Evolutionary conservation across 2,797 vertebrate species (phyloP).

Genomic region (Gouania willdenowi): DNA sequence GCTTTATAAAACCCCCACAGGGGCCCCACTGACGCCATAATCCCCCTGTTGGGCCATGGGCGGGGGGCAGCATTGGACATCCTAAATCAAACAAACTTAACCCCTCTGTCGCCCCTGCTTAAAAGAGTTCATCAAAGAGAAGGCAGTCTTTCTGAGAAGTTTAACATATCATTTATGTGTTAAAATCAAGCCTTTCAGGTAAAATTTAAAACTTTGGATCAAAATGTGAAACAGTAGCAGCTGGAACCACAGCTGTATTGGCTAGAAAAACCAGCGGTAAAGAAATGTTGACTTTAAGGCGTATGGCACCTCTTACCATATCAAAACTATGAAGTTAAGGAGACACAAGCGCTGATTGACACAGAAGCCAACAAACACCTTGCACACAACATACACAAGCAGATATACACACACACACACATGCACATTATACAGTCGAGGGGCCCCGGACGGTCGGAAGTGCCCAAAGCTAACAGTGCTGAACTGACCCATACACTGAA

Average conservation of each 20-base stretch:
- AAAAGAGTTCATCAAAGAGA: conserved; percentile 19
- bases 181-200: background rate
- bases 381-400: conserved; percentile 16
- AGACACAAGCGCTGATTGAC: conserved; percentile 38
- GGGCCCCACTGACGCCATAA: conserved; percentile 76
- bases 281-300: conserved; percentile 21
- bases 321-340: conserved; percentile 43
- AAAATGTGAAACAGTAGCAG: conserved; percentile 7
- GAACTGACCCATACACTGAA: conserved; percentile 61
- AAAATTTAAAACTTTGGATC: background rate
- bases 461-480: conserved; percentile 61
- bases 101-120: conserved; percentile 36
- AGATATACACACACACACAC: conserved; percentile 36
- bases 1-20: conserved; percentile 77
- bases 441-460: conserved; percentile 57
- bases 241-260: too few relatives aligned
- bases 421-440: conserved; percentile 60
- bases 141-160: conserved; percentile 1
- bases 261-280: background rate
- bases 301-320: conserved; percentile 42
- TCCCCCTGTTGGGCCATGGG: conserved; percentile 60
- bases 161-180: conserved; percentile 6
- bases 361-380: conserved; percentile 10
- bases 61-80: conserved; percentile 45
- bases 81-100: conserved; percentile 72